Evolutionary conservation across 2,888 invertebrate species (phyloP).

Genomic region (Priocnemis perturbator): DNA sequence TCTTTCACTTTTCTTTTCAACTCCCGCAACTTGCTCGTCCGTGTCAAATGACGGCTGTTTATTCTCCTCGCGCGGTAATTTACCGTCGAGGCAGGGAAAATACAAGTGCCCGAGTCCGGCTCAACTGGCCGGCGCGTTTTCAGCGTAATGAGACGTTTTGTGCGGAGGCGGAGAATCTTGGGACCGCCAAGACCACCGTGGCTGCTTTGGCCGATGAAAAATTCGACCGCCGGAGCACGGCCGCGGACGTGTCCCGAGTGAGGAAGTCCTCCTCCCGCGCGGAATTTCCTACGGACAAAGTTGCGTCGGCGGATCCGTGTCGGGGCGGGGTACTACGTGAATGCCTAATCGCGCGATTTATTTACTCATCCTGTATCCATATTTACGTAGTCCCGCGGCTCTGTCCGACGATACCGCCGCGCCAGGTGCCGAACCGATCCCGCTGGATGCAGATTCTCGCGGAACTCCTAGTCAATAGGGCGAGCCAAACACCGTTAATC

Average conservation of each 20-base stretch:
- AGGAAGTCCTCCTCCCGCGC: conserved; percentile 3
- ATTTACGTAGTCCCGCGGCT: too few relatives aligned
- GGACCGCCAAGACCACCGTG: conserved; percentile 23
- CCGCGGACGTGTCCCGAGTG: background rate
- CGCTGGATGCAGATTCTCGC: too few relatives aligned
- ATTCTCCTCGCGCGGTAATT: conserved; percentile 25
- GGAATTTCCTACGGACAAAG: background rate
- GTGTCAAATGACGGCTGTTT: conserved; percentile 35
- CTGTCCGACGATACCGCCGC: too few relatives aligned
- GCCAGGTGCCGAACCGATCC: too few relatives aligned
- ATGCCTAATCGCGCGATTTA: too few relatives aligned
- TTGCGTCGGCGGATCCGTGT: background rate
- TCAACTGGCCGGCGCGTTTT: conserved; percentile 21
- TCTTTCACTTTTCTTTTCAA: conserved; percentile 7
- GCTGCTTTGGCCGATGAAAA: conserved; percentile 21
- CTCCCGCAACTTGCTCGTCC: conserved; percentile 20
- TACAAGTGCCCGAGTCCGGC: conserved; percentile 4
- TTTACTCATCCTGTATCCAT: too few relatives aligned
- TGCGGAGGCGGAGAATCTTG: conserved; percentile 23
- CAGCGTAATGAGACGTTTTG: conserved; percentile 44
- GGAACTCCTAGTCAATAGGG: too few relatives aligned
- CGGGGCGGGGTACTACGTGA: too few relatives aligned
- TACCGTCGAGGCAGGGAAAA: conserved; percentile 17
- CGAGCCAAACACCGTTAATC: too few relatives aligned
- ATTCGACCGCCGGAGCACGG: conserved; percentile 23